Evolutionary conservation across 2,797 vertebrate genomes (phyloP), one percentile per base, ranked within the genome.

Genomic region (Lutjanus campechanus): DNA sequence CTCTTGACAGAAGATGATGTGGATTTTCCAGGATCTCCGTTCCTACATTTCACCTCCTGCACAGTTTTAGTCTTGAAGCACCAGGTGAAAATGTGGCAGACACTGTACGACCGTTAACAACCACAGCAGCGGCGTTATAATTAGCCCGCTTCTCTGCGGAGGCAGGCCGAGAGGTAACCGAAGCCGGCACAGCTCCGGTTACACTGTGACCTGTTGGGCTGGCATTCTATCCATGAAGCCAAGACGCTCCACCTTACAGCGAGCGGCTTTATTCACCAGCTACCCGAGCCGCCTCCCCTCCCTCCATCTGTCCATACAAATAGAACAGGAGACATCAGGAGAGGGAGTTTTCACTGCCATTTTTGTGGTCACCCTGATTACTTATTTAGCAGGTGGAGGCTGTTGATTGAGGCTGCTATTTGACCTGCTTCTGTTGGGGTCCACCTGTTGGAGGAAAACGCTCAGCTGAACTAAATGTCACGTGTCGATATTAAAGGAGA

Each of bases 101-200:
- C 55, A 11, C 47, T 49, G 17, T 73, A 61, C 77, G 77, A 66
- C 83, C 85, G 67, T 82, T 79, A 89, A 86, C 82, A 86, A 87
- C 81, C 89, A 46, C n/a, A 41, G 84, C 79, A 73, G 88, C 64
- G 47, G 77, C 11, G 89, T 89, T 94, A 94, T 92, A 91, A 94
- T 94, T 94, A 94, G 91, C 87, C 81, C 3, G 72, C 81, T 73
- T 61, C 73, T 78, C 75, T 60, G 72, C 69, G 67, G 81, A 85
- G 77, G 85, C 77, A 62, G 86, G 81, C 78, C n/a, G 67, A 44
- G 77, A 76, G 79, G 95, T 90, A 95, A 96, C 81, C 11, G 74
- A 92, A 94, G 62, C 92, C 78, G 54, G 60, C 20, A 7, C 68
- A 60, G 88, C 82, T 96, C 92, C 53, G 86, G 91, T 96, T 96